Evolutionary conservation across 1,140 invertebrate species (phyloP), one percentile per base, ranked within the genome.

Genomic region (Hyles vespertilio): DNA sequence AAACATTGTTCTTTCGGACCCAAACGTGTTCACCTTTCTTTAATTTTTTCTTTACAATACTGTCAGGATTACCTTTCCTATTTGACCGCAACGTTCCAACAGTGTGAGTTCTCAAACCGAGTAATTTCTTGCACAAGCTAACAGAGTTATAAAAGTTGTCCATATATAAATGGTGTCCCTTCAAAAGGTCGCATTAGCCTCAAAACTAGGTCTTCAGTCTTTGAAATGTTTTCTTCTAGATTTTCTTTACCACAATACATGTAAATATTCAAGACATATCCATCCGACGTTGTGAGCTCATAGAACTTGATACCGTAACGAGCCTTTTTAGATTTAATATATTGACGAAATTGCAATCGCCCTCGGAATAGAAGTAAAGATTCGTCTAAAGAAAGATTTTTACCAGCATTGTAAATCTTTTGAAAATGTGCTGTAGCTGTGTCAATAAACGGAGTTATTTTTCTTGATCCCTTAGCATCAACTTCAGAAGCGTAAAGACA

Each of bases 251-350:
- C 70, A 51, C 51, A 61, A 59, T 81, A 83, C 59, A 81, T n/a
- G n/a, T n/a, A n/a, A n/a, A n/a, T n/a, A n/a, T n/a, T n/a, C n/a
- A n/a, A n/a, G n/a, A n/a, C n/a, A 65, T 79, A 82, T 12, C 75
- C 76, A 57, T 76, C 59, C 6, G 54, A 47, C n/a, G 64, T 64
- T 58, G 61, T 65, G 8, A 83, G 59, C 22, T 77, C 67, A 74
- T 75, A 82, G 22, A 81, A 71, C 59, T 85, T 86, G 22, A 85
- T 79, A 11, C 81, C 83, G 70, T 81, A 87, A 6, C 72, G 59
- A 33, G 72, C 63, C 32, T 75, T 58, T 68, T 85, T 87, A 12
- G 50, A 52, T 32, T 70, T 73, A 32, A 85, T 84, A 58, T 80
- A 86, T 58, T 86, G 77, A 56, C 75, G 75, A 59, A 81, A 85